A percentile compares a stretch with the other conserved stretches of the same genome.
Evolutionary conservation across 1,140 invertebrate genomes (phyloP).

Genomic region (Callitettix versicolor): DNA sequence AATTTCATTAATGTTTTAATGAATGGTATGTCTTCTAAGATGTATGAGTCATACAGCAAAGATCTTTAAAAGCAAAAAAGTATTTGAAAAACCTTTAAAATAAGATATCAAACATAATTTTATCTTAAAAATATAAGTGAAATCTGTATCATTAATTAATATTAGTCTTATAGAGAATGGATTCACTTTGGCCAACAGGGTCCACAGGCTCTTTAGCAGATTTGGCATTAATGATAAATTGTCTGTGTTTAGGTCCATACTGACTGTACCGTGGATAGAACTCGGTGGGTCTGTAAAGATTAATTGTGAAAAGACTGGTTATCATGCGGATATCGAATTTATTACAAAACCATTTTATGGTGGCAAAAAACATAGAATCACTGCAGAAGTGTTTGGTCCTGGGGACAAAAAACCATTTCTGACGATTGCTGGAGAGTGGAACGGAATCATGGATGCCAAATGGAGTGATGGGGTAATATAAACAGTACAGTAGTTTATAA

Average conservation of each 20-base stretch:
- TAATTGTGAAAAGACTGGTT: constrained; percentile 80
- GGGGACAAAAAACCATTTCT: constrained; percentile 82
- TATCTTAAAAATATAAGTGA: too few relatives aligned
- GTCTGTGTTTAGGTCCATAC: constrained; percentile 59
- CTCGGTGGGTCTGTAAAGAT: constrained; percentile 82
- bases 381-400: constrained; percentile 63
- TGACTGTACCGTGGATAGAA: constrained; percentile 95
- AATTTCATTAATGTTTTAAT: neutral
- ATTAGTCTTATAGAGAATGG: too few relatives aligned
- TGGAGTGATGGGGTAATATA: constrained; percentile 62
- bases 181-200: too few relatives aligned
- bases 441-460: constrained; percentile 83
- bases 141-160: too few relatives aligned
- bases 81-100: too few relatives aligned
- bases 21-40: neutral
- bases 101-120: too few relatives aligned
- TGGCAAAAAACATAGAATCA: constrained; percentile 83
- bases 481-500: neutral
- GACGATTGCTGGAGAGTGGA: constrained; percentile 88
- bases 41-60: neutral
- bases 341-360: constrained; percentile 96
- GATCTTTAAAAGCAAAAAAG: too few relatives aligned
- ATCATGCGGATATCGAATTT: constrained; percentile 82
- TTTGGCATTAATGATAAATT: constrained; percentile 8
- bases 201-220: too few relatives aligned